These are phyloP conservation scores for Pogonocichla stellata DNA, from an alignment of 2,113 vertebrate species.

Conservation along the genomic window DNA sequence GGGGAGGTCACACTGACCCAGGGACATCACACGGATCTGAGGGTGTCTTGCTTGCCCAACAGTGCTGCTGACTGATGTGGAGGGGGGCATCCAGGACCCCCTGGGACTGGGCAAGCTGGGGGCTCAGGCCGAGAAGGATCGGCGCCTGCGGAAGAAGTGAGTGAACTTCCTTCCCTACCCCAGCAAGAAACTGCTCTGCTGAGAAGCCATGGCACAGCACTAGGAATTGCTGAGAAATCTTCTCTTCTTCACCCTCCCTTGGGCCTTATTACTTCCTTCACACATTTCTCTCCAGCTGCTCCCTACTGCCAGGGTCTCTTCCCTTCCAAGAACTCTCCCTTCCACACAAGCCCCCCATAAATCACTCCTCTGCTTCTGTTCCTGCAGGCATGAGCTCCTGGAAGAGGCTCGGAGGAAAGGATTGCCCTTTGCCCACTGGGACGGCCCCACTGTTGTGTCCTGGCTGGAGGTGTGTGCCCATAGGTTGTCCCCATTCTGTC, in stretches of 20 bases:
- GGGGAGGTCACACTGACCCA: accelerated
- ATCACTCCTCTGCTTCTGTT: neutral
- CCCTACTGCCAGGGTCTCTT: neutral
- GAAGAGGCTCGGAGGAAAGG: slow-evolving; percentile 95
- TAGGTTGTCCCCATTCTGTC: neutral
- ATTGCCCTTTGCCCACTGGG: slow-evolving; percentile 94
- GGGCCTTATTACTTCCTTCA: neutral
- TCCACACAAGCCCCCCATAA: neutral
- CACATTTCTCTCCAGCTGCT: neutral
- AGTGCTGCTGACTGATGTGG: slow-evolving; percentile 81
- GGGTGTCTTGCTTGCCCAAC: neutral
- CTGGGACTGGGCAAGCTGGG: slow-evolving; percentile 92
- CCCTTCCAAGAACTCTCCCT: neutral
- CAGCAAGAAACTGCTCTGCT: neutral
- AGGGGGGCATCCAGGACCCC: slow-evolving; percentile 87
- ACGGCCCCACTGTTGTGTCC: slow-evolving; percentile 95
- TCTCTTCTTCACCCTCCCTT: neutral
- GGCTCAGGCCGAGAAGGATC: slow-evolving; percentile 93
- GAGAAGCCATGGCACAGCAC: neutral
- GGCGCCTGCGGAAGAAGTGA: slow-evolving; percentile 95
- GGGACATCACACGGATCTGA: neutral
- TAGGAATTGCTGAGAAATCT: neutral
- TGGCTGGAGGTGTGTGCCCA: slow-evolving; percentile 87
- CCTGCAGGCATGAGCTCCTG: slow-evolving; percentile 88
- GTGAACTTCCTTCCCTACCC: neutral